Percentiles rank a stretch among this genome's conserved stretches.
These are phyloP conservation scores for Pterocles gutturalis DNA, from an alignment of 2,113 vertebrate species.

Conservation along the genomic window DNA sequence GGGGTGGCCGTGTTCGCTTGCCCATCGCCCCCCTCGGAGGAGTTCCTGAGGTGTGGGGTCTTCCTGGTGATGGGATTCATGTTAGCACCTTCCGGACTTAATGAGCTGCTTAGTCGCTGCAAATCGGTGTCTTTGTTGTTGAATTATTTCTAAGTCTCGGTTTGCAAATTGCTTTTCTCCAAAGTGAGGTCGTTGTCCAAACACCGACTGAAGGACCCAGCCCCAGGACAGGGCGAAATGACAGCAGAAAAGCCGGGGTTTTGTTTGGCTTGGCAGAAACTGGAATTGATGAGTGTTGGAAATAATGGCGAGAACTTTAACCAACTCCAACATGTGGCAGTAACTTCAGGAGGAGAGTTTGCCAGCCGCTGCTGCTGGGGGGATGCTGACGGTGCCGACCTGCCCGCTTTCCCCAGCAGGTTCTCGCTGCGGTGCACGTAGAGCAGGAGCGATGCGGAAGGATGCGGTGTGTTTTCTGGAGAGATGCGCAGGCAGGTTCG, in stretches of 20 bases:
- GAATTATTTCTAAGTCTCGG: neutral
- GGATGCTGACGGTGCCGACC: too few relatives aligned
- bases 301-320: neutral
- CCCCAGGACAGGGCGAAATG: neutral
- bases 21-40: fast-evolving
- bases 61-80: fast-evolving
- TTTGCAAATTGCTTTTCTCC: neutral
- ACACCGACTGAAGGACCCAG: neutral
- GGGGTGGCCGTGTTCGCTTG: fast-evolving
- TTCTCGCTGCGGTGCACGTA: fast-evolving
- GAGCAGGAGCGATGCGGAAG: neutral
- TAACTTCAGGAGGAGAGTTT: neutral
- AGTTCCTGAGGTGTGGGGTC: neutral
- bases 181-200: neutral
- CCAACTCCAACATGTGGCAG: neutral
- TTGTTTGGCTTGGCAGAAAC: neutral
- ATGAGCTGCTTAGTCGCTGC: neutral
- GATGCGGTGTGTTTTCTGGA: fast-evolving
- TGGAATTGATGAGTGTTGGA: neutral
- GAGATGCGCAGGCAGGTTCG: fast-evolving
- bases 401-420: fast-evolving
- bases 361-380: fast-evolving
- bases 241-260: fast-evolving
- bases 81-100: neutral
- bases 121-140: neutral